Base-by-base conservation (phyloP, 2,113 vertebrate genomes). In the Merops nubicus region DNA sequence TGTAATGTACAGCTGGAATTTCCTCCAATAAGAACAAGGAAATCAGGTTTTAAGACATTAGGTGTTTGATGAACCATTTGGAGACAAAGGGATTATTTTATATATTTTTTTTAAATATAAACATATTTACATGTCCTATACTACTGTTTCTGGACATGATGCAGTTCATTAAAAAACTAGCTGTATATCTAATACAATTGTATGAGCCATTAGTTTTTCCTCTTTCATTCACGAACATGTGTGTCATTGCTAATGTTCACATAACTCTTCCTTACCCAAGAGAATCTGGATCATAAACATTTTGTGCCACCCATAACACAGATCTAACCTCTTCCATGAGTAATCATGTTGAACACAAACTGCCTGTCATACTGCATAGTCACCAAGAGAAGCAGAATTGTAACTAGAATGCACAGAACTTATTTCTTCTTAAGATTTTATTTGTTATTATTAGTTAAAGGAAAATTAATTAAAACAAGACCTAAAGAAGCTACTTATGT, bases 1-100 rank as follows among this genome's bases (percentile, higher is more conserved):
- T 92, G n/a, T 87, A 48, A 91, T 73, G 76, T 74, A 64, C 31
- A 82, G 38, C 68, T 72, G 95, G 72, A 81, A 67, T 95, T 96
- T 93, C 72, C 56, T 69, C 74, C 63, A 91, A 8, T 74, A 90
- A 59, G 25, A 63, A 57, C 4, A 80, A 72, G 33, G 62, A 56
- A 67, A 83, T 74, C 81, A 28, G 9, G 11, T 91, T 97, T 94
- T 54, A 95, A 95, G 56, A 76, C 53, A 53, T 64, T 43, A 91
- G 25, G 11, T 72, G 6, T 96, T 97, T 95, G 45, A 72, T 84
- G 80, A 90, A 63, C 38, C 53, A 4, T 88, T 77, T 91, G 20
- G 62, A 89, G 53, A 56, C 22, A 81, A 81, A 93, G 65, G n/a
- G 38, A 5, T 6, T 81, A 28, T 80, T 54, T 88, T 53, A n/a